Percentiles rank a stretch among this genome's conserved stretches.
Evolutionary conservation across 2,797 vertebrate genomes (phyloP).

Genomic region (Alcedo atthis): DNA sequence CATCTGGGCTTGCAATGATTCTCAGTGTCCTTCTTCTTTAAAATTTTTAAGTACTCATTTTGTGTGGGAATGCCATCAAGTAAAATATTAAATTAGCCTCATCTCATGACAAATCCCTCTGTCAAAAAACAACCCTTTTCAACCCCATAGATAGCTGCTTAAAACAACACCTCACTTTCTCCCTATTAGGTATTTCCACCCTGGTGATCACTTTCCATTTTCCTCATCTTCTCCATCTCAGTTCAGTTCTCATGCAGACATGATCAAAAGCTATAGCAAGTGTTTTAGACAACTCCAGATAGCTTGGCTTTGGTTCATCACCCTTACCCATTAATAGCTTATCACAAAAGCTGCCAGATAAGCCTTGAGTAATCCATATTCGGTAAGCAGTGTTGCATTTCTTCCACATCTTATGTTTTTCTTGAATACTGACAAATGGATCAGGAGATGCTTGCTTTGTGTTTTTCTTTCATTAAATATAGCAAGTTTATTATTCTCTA

Average conservation of each 20-base stretch:
- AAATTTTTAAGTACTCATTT: background rate
- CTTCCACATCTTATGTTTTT: slow-evolving; percentile 12
- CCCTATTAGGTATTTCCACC: background rate
- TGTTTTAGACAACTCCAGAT: background rate
- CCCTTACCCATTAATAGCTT: background rate
- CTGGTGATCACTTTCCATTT: background rate
- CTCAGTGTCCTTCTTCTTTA: background rate
- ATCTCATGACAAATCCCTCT: background rate
- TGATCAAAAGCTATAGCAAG: background rate
- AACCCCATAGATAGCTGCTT: rapidly evolving
- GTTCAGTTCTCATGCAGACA: background rate
- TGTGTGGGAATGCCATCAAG: background rate
- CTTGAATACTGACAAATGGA: slow-evolving; percentile 24
- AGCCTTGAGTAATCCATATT: slow-evolving; percentile 18
- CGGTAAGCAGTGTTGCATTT: slow-evolving; percentile 39
- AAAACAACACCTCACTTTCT: background rate
- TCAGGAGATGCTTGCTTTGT: background rate
- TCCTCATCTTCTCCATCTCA: background rate
- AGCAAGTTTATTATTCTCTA: slow-evolving; percentile 63
- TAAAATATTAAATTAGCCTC: background rate
- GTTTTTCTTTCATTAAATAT: slow-evolving; percentile 59
- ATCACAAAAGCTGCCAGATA: slow-evolving; percentile 13
- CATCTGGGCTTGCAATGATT: background rate
- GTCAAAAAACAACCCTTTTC: background rate
- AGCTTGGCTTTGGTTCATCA: background rate